Percentiles rank a stretch among this genome's conserved stretches.
phyloP scores from a whole-genome alignment of 2,797 vertebrate genomes.

The Xenopus petersii region DNA sequence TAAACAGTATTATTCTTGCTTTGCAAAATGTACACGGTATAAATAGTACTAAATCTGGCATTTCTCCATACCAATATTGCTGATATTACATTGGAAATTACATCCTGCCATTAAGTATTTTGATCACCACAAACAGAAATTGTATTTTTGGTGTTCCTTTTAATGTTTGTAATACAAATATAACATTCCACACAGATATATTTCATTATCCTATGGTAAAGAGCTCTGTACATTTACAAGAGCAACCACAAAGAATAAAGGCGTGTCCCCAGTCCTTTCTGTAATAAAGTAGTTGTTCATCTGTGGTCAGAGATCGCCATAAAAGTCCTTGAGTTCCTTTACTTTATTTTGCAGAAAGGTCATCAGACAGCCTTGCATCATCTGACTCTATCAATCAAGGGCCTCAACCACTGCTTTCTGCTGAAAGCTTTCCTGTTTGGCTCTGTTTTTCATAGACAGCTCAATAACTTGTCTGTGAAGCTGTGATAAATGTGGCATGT shows the following conservation, averaged over 20 bases:
- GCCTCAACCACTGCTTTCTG: conserved; percentile 62
- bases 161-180: too few relatives aligned
- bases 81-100: too few relatives aligned
- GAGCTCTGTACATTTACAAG: conserved; percentile 60
- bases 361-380: conserved; percentile 69
- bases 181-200: too few relatives aligned
- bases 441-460: conserved; percentile 74
- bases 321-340: conserved; percentile 72
- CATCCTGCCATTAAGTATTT: too few relatives aligned
- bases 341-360: conserved; percentile 70
- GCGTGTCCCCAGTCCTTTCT: conserved; percentile 60
- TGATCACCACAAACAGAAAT: too few relatives aligned
- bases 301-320: conserved; percentile 71
- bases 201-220: conserved; percentile 27
- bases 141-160: too few relatives aligned
- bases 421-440: conserved; percentile 75
- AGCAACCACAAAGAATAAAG: conserved; percentile 61
- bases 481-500: conserved; percentile 67
- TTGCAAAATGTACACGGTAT: too few relatives aligned
- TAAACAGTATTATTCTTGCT: too few relatives aligned
- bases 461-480: conserved; percentile 77
- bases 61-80: too few relatives aligned
- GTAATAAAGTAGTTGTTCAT: conserved; percentile 72
- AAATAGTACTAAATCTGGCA: too few relatives aligned
- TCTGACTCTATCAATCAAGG: conserved; percentile 75